Evolutionary conservation across 2,888 invertebrate species (phyloP).

Genomic region (Platycheirus rosarum): DNA sequence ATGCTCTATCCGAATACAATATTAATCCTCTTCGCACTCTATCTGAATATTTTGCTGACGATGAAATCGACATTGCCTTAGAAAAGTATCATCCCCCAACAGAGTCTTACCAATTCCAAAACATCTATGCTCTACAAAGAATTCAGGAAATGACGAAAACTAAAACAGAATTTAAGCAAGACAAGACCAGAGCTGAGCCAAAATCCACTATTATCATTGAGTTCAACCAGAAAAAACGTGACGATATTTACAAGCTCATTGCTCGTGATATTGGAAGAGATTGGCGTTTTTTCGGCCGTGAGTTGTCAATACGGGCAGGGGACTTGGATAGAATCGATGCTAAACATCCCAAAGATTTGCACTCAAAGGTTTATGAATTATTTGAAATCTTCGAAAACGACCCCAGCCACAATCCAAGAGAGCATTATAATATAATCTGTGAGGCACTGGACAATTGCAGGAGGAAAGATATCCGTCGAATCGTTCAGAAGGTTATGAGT

Average conservation of each 20-base stretch:
- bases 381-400: slow-evolving; percentile 79
- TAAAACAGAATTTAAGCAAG: not conserved
- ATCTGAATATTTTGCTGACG: slow-evolving; percentile 59
- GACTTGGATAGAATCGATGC: slow-evolving; percentile 79
- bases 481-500: slow-evolving; percentile 76
- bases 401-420: slow-evolving; percentile 76
- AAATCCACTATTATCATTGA: slow-evolving; percentile 14
- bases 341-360: slow-evolving; percentile 77
- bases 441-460: slow-evolving; percentile 77
- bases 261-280: slow-evolving; percentile 79
- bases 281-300: slow-evolving; percentile 80
- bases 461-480: slow-evolving; percentile 77
- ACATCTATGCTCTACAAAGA: slow-evolving; percentile 41
- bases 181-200: not conserved
- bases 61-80: slow-evolving; percentile 73
- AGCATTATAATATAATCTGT: slow-evolving; percentile 75
- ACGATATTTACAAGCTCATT: slow-evolving; percentile 78
- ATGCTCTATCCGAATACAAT: slow-evolving; percentile 77
- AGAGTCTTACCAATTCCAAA: slow-evolving; percentile 1
- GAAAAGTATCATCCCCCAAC: slow-evolving; percentile 69
- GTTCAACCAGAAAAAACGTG: slow-evolving; percentile 77
- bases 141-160: slow-evolving; percentile 5
- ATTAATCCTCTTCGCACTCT: slow-evolving; percentile 76
- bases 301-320: slow-evolving; percentile 78
- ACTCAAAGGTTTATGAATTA: slow-evolving; percentile 78